Evolutionary conservation across 2,113 vertebrate species (phyloP).

Genomic region (Zingel zingel): DNA sequence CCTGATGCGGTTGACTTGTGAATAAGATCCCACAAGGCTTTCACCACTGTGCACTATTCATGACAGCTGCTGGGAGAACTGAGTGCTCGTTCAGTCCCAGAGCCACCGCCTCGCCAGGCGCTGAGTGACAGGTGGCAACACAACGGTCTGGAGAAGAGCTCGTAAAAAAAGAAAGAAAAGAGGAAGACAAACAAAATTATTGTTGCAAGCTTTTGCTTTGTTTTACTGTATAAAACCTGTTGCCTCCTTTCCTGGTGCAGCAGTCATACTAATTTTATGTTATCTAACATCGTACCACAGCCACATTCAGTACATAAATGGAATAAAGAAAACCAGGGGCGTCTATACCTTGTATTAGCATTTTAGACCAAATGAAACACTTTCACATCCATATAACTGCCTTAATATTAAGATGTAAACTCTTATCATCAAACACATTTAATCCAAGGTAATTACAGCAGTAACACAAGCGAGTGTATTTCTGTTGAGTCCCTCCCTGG

Average conservation of each 20-base stretch:
- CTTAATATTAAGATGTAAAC: not conserved
- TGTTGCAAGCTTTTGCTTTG: not conserved
- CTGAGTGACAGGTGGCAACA: constrained; percentile 34
- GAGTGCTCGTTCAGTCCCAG: not conserved
- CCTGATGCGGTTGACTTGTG: constrained; percentile 35
- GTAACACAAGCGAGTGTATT: not conserved
- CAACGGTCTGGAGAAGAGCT: not conserved
- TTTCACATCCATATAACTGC: not conserved
- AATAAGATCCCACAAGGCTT: constrained; percentile 56
- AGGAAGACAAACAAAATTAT: not conserved
- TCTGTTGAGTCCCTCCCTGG: constrained; percentile 24
- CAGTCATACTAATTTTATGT: not conserved
- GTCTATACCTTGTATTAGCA: not conserved
- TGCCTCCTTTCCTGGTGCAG: not conserved
- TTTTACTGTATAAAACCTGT: not conserved
- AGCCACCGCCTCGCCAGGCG: not conserved
- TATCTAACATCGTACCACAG: not conserved
- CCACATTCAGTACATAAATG: not conserved
- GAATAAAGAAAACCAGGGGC: not conserved
- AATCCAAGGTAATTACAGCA: constrained; percentile 9
- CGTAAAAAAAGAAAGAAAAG: not conserved
- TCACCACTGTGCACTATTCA: constrained; percentile 32
- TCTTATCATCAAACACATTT: not conserved
- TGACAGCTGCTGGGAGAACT: constrained; percentile 27
- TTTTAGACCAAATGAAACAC: not conserved